Evolutionary conservation across 2,888 invertebrate genomes (phyloP).

Genomic region (Cerceris rybyensis): DNA sequence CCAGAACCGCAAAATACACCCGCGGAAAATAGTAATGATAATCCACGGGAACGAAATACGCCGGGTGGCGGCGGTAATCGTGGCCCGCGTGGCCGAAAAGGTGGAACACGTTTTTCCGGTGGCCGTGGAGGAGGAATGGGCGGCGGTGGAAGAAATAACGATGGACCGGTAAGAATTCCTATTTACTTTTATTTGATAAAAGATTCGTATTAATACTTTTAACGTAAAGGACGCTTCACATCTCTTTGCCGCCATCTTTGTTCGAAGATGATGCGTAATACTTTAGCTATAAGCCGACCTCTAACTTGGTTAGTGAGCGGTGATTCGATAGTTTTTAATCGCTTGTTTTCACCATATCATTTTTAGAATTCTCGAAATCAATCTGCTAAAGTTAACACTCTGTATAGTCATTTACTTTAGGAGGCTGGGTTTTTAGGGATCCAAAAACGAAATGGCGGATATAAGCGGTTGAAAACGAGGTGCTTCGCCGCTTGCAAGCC

Average conservation of each 20-base stretch:
- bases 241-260: conserved; percentile 46
- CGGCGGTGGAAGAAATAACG: conserved; percentile 65
- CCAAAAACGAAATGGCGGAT: too few relatives aligned
- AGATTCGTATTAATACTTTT: too few relatives aligned
- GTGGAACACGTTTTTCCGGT: conserved; percentile 75
- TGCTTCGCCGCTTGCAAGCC: too few relatives aligned
- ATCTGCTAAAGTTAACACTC: too few relatives aligned
- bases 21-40: conserved; percentile 71
- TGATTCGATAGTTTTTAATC: too few relatives aligned
- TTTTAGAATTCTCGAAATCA: too few relatives aligned
- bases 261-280: conserved; percentile 35
- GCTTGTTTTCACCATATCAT: too few relatives aligned
- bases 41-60: conserved; percentile 69
- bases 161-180: conserved; percentile 64
- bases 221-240: background rate
- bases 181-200: background rate
- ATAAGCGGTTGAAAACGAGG: too few relatives aligned
- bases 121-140: conserved; percentile 74
- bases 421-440: too few relatives aligned
- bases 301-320: background rate
- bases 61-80: conserved; percentile 67
- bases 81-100: conserved; percentile 76
- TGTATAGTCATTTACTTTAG: too few relatives aligned
- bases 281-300: background rate
- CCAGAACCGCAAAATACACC: conserved; percentile 68